Evolutionary conservation across 2,888 invertebrate genomes (phyloP), one percentile per base, ranked within the genome.

Genomic region (Eilema caniola): DNA sequence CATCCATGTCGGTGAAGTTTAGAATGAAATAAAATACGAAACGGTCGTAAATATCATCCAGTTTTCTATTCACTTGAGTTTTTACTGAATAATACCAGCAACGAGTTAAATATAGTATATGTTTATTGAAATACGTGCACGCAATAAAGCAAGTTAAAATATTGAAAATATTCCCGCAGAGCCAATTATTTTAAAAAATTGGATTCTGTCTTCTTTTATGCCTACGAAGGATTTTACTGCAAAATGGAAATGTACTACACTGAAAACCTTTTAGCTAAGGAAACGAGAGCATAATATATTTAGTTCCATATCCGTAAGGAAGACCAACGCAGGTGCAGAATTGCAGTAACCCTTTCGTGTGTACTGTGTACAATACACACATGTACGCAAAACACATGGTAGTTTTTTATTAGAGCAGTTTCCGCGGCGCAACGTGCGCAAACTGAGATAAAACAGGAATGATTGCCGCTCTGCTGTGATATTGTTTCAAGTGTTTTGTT

Each of bases 391-490:
- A 80, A 86, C 88, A 90, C 86, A 88, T 88, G 88, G 88, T 90
- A 91, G 92, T 93, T 94, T 95, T 93, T 94, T 94, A 94, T 94
- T 92, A 89, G 90, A 86, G 86, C 90, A 88, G 93, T 92, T 92
- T 91, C 92, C 93, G 92, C 86, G 87, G 88, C 90, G 85, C 87
- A 88, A 91, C 91, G 92, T 94, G 95, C 90, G 89, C 93, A 93
- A 93, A 94, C 93, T 92, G 89, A 91, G 94, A 95, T 95, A 95
- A 94, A 94, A 93, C 92, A 91, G 91, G 90, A 94, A 93, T 93
- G 93, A 94, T 94, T 92, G 94, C 93, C 92, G 92, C 92, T 90
- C 90, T 91, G 90, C 90, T 91, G 90, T 89, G 93, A 93, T 93
- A 93, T 92, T 93, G 92, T 94, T 94, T 90, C 90, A 90, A 93